phyloP scores from a whole-genome alignment of 1,140 invertebrate genomes.

The Trichonephila clavipes region DNA sequence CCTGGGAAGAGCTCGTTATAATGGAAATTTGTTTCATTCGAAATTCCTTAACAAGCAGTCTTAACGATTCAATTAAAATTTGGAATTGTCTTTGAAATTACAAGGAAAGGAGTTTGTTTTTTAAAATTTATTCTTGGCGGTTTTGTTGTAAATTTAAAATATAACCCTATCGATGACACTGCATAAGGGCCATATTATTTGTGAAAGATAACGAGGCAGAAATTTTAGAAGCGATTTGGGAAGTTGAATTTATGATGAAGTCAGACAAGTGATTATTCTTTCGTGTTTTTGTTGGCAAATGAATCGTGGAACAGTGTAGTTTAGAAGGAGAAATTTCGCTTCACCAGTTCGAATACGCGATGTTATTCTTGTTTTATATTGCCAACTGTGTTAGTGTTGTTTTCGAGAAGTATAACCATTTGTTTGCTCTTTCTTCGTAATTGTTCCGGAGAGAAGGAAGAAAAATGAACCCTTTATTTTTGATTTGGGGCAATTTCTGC shows the following conservation, averaged over 20 bases:
- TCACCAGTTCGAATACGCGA: too few species aligned
- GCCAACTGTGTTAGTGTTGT: too few species aligned
- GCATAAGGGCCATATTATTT: neutral
- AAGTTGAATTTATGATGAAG: constrained; percentile 2
- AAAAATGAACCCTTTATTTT: too few species aligned
- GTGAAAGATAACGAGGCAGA: neutral
- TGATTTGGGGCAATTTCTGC: too few species aligned
- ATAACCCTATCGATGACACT: neutral
- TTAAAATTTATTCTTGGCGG: neutral
- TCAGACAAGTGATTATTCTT: neutral
- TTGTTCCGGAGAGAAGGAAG: too few species aligned
- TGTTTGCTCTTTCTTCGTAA: too few species aligned
- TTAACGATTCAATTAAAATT: constrained; percentile 39
- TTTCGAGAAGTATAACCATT: too few species aligned
- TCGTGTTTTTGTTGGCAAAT: neutral
- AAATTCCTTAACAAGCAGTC: constrained; percentile 24
- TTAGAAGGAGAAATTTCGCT: too few species aligned
- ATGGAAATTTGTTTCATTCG: constrained; percentile 14
- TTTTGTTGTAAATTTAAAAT: neutral
- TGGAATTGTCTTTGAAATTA: neutral
- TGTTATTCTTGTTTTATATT: too few species aligned
- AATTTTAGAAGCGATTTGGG: neutral
- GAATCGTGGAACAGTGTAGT: too few species aligned
- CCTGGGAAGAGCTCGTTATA: constrained; percentile 4
- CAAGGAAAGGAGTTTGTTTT: neutral